Base-by-base conservation (phyloP, 2,113 vertebrate genomes). In the Felis chaus region DNA sequence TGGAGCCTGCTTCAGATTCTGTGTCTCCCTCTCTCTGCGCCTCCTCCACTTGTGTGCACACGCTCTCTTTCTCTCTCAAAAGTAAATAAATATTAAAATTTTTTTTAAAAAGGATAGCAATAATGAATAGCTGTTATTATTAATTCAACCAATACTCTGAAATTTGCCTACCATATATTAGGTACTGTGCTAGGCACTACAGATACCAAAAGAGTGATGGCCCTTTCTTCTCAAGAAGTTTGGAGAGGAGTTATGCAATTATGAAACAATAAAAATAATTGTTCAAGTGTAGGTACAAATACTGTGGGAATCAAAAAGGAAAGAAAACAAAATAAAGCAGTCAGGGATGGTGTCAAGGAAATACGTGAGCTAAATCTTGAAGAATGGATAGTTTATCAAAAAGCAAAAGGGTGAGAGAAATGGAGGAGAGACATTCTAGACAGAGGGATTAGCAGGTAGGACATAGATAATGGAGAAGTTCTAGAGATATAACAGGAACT, bases 231-330 rank as follows among this genome's bases (percentile, higher is more conserved):
- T 92, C 19, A 81, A 81, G 45, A 87, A 82, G n/a, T 82, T 31
- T 74, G 18, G 15, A 93, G 11, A 50, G 39, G 36, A 92, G 66
- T 57, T 36, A 78, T 7, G 15, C 0, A 48, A 69, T 36, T 92
- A 92, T 65, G 53, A 84, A 89, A 78, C 57, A 76, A 94, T 81
- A 80, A 80, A 92, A 81, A 65, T 66, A 88, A 83, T 13, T 76
- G 9, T 78, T 84, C 39, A 3, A 96, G 48, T 50, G 18, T 53
- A 90, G 50, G 33, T 74, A 57, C 31, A 93, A 80, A 85, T 66
- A 80, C 19, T 66, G 9, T 50, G 10, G 4, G n/a, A 84, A 55
- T 48, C 36, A 66, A 90, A 90, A 94, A 31, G 33, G 33, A 45
- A 90, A 69, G 41, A 79, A 83, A 50, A 82, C 36, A 89, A 89